Evolutionary conservation across 2,113 vertebrate genomes (phyloP).

Genomic region (Melierax canorus): DNA sequence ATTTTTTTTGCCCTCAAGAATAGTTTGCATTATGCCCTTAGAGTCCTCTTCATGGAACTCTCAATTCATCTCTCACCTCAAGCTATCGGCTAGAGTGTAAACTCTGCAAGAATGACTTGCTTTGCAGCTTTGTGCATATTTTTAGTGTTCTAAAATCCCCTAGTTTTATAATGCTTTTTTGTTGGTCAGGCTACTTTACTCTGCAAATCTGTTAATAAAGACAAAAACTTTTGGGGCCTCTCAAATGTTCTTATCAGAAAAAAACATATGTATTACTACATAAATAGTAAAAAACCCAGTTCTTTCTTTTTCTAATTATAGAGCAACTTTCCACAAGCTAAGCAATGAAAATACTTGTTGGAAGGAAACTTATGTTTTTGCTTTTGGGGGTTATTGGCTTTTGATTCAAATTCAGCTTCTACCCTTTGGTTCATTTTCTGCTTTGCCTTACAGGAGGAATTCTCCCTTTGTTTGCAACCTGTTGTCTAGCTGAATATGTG

Average conservation of each 20-base stretch:
- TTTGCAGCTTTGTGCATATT: neutral
- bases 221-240: neutral
- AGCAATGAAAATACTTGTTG: conserved; percentile 20
- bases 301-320: neutral
- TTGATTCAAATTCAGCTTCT: conserved; percentile 9
- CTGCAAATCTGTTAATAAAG: neutral
- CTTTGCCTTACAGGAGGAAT: neutral
- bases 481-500: neutral
- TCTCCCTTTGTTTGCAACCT: conserved; percentile 30
- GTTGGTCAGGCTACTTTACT: neutral
- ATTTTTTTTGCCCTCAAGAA: neutral
- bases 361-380: conserved; percentile 11
- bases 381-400: neutral
- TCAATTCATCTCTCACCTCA: neutral
- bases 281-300: neutral
- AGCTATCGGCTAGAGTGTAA: neutral
- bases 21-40: neutral
- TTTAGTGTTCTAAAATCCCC: neutral
- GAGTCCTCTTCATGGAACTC: neutral
- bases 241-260: neutral
- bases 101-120: neutral
- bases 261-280: neutral
- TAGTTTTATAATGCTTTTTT: neutral
- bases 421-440: neutral
- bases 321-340: conserved; percentile 5